Base-by-base conservation (phyloP, 2,113 vertebrate species). In the Actenoides lindsayi region DNA sequence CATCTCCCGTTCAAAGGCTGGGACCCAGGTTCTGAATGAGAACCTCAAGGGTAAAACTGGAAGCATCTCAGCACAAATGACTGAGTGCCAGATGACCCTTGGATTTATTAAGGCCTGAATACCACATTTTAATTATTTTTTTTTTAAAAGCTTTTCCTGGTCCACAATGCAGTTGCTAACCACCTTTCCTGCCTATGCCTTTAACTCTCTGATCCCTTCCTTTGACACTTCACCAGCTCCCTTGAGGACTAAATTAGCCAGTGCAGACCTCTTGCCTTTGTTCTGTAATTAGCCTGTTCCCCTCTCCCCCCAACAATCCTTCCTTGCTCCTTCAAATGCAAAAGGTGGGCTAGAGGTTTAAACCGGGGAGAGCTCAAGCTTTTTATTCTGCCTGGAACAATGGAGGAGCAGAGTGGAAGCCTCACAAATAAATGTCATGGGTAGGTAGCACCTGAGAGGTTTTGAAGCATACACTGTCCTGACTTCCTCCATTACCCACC, bases 401-500 rank as follows among this genome's bases (percentile, higher is more conserved):
- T 0, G 0, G 41, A 82, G 60, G 14, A 71, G 25, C 53, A 51
- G 63, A 85, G 31, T 13, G 23, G n/a, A 17, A 88, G 24, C 79
- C 53, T 81, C 82, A 85, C 65, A 84, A 86, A 28, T 56, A 35
- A 57, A 28, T 51, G 51, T 39, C 59, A 35, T 21, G 71, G 53
- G 67, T 51, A 73, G 83, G 79, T 11, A 86, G 53, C 79, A 92
- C 91, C 83, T 71, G 89, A 63, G 89, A 92, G 93, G 44, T 83
- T 93, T 83, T 71, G 91, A 85, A 90, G 86, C 75, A 5, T 79
- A 1, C 9, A 35, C 67, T 76, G 68, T 76, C 80, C 89, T 88
- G 93, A 92, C 75, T 76, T 76, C 94, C 86, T 95, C 63, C 75
- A 68, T 94, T 88, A 90, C 62, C 83, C 94, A 7, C 71, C 39